Base-by-base conservation (phyloP, 2,797 vertebrate genomes). In the Onychomys arenicola region DNA sequence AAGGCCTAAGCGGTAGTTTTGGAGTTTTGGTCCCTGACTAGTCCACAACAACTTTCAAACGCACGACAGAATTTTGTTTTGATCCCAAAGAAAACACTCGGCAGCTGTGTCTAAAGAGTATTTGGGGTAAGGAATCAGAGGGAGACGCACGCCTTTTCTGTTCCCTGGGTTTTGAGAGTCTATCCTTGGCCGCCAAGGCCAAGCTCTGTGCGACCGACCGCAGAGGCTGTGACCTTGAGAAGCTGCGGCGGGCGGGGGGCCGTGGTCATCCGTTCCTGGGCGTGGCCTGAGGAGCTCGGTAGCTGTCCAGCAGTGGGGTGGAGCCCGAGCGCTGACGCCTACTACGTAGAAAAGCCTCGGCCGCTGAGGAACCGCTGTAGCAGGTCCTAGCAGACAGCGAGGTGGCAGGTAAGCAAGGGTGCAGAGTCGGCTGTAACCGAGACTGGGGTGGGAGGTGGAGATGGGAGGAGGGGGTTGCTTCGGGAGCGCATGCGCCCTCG, bases 291-390 rank as follows among this genome's bases (percentile, higher is more conserved):
- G 10, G 34, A 59, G 43, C 29, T 43, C 0, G 12, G 4, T 3
- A 0, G 46, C 61, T 1, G 12, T 37, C 8, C 19, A 4, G 2
- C 9, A 0, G 0, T 7, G 1, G 7, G 40, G 43, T 6, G 34
- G 90, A n/a, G 32, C 37, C 4, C 0, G 2, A 21, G 49, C 43
- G 4, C 65, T 1, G 49, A 13, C 25, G 65, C 43, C 21, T 25
- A 3, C 23, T 9, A 6, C 14, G 4, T 14, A 55, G 46, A 49
- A 25, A 52, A 55, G 2, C 46, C 12, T 16, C 29, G 0, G 17
- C 16, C 1, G 12, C 6, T 40, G 12, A 40, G 69, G 11, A 73
- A 25, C 71, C 0, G 71, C 37, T 3, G 69, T 11, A n/a, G 0
- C 2, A 1, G 25, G 25, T 6, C 19, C 61, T 2, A 32, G 32